phyloP scores from a whole-genome alignment of 2,888 invertebrate species.

The Catocala sponsa region DNA sequence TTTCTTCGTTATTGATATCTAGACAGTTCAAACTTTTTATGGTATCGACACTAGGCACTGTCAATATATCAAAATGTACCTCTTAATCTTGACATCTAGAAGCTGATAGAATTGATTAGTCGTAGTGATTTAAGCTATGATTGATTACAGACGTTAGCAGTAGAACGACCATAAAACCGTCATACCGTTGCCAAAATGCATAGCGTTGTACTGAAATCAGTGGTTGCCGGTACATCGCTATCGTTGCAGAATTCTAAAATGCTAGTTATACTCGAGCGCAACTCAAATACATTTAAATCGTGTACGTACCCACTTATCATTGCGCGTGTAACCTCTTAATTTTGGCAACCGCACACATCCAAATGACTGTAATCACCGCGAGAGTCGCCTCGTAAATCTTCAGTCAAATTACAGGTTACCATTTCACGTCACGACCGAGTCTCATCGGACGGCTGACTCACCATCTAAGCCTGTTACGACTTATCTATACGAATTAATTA shows the following conservation, averaged over 20 bases:
- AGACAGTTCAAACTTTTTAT: too few species aligned
- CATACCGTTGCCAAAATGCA: too few species aligned
- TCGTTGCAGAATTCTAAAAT: conserved; percentile 3
- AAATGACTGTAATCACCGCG: conserved; percentile 79
- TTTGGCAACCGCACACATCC: conserved; percentile 72
- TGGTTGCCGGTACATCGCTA: background rate
- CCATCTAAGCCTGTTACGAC: conserved; percentile 35
- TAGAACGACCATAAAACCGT: too few species aligned
- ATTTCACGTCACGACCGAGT: conserved; percentile 69
- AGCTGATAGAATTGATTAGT: too few species aligned
- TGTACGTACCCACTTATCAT: conserved; percentile 57
- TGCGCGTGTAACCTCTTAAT: conserved; percentile 69
- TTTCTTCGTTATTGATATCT: too few species aligned
- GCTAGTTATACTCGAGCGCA: conserved; percentile 20
- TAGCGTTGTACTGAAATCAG: too few species aligned
- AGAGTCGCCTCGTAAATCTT: conserved; percentile 79
- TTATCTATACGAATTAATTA: conserved; percentile 42
- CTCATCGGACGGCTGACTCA: conserved; percentile 74
- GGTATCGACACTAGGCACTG: too few species aligned
- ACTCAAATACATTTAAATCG: conserved; percentile 41
- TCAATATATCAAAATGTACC: too few species aligned
- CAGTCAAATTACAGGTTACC: conserved; percentile 75
- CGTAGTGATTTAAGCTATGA: too few species aligned
- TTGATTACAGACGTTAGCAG: too few species aligned
- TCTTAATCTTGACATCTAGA: too few species aligned